A percentile compares a stretch with the other conserved stretches of the same genome.
phyloP scores from a whole-genome alignment of 2,797 vertebrate species.

The Clarias platycephalus region DNA sequence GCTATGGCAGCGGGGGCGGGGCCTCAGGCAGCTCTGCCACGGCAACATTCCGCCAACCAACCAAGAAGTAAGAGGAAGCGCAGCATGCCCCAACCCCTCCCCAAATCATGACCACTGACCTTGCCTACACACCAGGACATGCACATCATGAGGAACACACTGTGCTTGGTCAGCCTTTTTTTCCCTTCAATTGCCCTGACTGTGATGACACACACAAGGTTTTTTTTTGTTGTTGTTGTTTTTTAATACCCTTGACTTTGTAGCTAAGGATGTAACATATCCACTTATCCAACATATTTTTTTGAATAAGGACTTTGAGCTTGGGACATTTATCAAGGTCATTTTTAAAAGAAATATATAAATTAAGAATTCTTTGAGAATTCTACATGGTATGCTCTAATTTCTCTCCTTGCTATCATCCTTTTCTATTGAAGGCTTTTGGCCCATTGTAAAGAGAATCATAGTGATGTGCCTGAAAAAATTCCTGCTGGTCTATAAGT shows the following conservation, averaged over 20 bases:
- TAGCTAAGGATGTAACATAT: constrained; percentile 64
- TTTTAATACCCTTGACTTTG: constrained; percentile 55
- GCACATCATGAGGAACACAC: constrained; percentile 63
- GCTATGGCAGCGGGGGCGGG: constrained; percentile 82
- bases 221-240: neutral
- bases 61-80: constrained; percentile 97
- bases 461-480: constrained; percentile 60
- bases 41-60: constrained; percentile 88
- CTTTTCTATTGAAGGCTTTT: constrained; percentile 53
- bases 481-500: constrained; percentile 52
- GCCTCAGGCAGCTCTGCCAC: constrained; percentile 79
- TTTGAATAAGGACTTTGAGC: constrained; percentile 62
- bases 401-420: constrained; percentile 56
- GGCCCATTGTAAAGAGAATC: constrained; percentile 63
- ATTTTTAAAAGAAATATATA: constrained; percentile 67
- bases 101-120: constrained; percentile 77
- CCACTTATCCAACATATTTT: constrained; percentile 58
- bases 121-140: constrained; percentile 15
- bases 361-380: constrained; percentile 63
- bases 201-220: constrained; percentile 34
- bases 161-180: constrained; percentile 62
- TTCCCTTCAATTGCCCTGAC: constrained; percentile 20
- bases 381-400: constrained; percentile 56
- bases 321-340: constrained; percentile 59
- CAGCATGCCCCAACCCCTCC: constrained; percentile 76